Base-by-base conservation (phyloP, 2,888 invertebrate species). In the Cephus sareptanus region DNA sequence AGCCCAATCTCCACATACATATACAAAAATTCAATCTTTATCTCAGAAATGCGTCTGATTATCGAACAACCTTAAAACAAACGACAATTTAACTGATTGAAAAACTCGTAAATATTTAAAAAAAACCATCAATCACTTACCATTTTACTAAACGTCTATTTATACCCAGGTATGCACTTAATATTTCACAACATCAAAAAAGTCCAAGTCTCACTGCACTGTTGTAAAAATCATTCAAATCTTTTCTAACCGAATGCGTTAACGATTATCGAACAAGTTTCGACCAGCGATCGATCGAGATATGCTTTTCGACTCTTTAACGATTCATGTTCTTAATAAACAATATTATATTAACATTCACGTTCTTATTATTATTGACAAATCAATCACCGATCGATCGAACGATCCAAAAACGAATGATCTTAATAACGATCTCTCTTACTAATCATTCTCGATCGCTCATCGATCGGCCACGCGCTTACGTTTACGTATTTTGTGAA, bases 401-500 rank as follows among this genome's bases (percentile, higher is more conserved):
- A 23, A 56, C 23, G 23, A 23, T 56, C 23, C 9, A 23, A 23
- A 56, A 23, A 56, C 56, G 56, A 56, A 56, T 56, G 56, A 23
- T 40, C 40, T 15, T 23, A 23, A 23, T 56, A 56, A 23, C 9
- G 56, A 56, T 56, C 56, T 15, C 56, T 56, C 23, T 6, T 23
- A 15, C 15, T 6, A 23, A 23, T 40, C 40, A 4, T 40, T 56
- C 56, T 15, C 56, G 56, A 56, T 56, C 23, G 56, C 23, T 56
- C 56, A 23, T 56, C 23, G 56, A 56, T 56, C 56, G 23, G 56
- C 23, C 56, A 56, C 23, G 56, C 56, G 23, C 23, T 56, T 56
- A 56, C 23, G 56, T 56, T 56, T 56, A 56, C 56, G 34, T 71
- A 71, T 71, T 71, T 33, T 71, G 71, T 71, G 71, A 31, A 71